These are phyloP conservation scores for Lutjanus argentimaculatus DNA, from an alignment of 2,797 vertebrate species.

Conservation along the genomic window DNA sequence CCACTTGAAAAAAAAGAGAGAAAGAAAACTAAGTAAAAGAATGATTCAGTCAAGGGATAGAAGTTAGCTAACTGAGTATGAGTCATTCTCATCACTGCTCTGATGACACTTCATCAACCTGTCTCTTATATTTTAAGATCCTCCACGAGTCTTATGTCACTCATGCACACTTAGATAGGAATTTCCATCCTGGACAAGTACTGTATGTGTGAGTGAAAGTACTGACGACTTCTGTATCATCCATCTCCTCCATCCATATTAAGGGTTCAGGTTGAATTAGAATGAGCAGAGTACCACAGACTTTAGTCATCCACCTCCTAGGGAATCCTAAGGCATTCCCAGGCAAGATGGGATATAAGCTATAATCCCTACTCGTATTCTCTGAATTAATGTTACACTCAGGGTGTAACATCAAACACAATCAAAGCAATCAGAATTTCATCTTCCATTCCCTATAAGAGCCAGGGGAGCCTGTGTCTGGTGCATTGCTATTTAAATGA, in stretches of 20 bases:
- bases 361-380: not conserved
- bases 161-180: not conserved
- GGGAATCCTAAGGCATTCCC: not conserved
- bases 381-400: too few relatives aligned
- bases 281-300: too few relatives aligned
- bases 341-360: not conserved
- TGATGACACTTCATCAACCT: not conserved
- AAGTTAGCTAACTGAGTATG: not conserved
- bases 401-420: too few relatives aligned
- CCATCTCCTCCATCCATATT: too few relatives aligned
- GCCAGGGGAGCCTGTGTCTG: too few relatives aligned
- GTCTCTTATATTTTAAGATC: not conserved
- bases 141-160: not conserved
- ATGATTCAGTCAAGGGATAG: not conserved
- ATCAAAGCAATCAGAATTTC: too few relatives aligned
- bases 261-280: too few relatives aligned
- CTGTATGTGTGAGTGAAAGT: not conserved
- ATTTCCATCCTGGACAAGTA: not conserved
- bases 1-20: not conserved
- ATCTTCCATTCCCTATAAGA: too few relatives aligned
- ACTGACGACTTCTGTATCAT: too few relatives aligned
- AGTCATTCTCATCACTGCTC: not conserved
- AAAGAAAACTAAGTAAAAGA: not conserved
- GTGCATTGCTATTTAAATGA: too few relatives aligned
- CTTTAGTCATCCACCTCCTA: too few relatives aligned